Evolutionary conservation across 1,140 invertebrate species (phyloP).

Genomic region (Myzus persicae): DNA sequence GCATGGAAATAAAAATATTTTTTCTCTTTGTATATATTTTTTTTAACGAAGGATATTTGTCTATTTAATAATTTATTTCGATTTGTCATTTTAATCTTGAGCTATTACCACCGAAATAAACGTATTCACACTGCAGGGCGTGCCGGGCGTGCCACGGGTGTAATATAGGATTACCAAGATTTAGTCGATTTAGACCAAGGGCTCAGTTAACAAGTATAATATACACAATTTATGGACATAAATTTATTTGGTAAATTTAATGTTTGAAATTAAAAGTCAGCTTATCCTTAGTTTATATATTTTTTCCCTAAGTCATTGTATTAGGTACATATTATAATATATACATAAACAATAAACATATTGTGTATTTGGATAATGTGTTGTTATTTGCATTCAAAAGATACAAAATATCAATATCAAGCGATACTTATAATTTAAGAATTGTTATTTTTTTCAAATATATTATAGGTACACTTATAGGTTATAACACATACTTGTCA

Average conservation of each 20-base stretch:
- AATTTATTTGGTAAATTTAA: not conserved
- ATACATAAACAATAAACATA: not conserved
- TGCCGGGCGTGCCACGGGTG: not conserved
- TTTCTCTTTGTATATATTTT: not conserved
- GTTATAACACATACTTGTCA: not conserved
- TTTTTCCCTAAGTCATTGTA: not conserved
- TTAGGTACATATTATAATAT: not conserved
- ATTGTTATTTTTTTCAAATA: not conserved
- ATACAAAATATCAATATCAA: too few species aligned
- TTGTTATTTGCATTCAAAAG: not conserved
- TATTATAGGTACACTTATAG: not conserved
- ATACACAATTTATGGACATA: not conserved
- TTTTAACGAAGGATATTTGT: not conserved
- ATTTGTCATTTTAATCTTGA: not conserved
- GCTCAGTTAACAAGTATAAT: not conserved
- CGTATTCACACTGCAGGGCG: slow-evolving; percentile 1
- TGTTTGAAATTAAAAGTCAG: not conserved
- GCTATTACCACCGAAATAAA: not conserved
- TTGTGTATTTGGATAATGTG: not conserved
- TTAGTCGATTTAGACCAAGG: not conserved
- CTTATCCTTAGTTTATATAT: not conserved
- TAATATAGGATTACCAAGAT: not conserved
- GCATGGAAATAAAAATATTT: not conserved
- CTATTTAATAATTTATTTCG: not conserved
- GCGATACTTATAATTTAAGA: too few species aligned